A percentile compares a stretch with the other conserved stretches of the same genome.
phyloP scores from a whole-genome alignment of 2,888 invertebrate genomes.

The Elegia similella region DNA sequence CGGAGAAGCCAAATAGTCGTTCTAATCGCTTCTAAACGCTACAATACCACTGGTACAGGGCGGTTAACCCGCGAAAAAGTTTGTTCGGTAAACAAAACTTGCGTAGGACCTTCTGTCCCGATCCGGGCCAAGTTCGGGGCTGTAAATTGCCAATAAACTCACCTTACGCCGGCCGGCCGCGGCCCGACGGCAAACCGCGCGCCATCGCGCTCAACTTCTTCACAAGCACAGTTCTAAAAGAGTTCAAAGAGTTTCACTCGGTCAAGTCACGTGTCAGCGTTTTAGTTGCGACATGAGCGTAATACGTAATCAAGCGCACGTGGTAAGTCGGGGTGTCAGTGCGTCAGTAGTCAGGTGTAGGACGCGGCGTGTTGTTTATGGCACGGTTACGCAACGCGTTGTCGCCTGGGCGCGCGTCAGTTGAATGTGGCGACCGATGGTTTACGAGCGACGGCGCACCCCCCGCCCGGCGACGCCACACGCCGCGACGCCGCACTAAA shows the following conservation, averaged over 20 bases:
- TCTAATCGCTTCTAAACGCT: slow-evolving; percentile 44
- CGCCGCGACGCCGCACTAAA: slow-evolving; percentile 81
- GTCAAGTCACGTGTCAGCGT: slow-evolving; percentile 77
- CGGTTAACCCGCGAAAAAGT: slow-evolving; percentile 60
- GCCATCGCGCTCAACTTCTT: slow-evolving; percentile 72
- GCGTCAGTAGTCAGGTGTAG: slow-evolving; percentile 55
- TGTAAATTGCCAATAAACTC: slow-evolving; percentile 79
- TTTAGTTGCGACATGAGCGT: slow-evolving; percentile 74
- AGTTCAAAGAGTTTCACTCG: slow-evolving; percentile 68
- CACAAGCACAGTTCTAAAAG: slow-evolving; percentile 74
- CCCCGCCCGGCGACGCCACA: slow-evolving; percentile 69
- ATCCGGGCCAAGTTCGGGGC: slow-evolving; percentile 58
- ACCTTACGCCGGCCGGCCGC: slow-evolving; percentile 75
- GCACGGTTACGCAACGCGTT: slow-evolving; percentile 81
- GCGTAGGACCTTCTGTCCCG: slow-evolving; percentile 54
- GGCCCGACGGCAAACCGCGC: slow-evolving; percentile 72
- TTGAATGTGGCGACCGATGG: slow-evolving; percentile 79
- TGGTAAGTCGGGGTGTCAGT: slow-evolving; percentile 51
- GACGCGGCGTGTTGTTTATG: slow-evolving; percentile 77
- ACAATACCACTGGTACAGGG: slow-evolving; percentile 30
- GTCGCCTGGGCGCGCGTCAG: slow-evolving; percentile 80
- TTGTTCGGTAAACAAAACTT: slow-evolving; percentile 62
- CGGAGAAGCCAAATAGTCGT: slow-evolving; percentile 31
- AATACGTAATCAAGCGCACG: slow-evolving; percentile 76
- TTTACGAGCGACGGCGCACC: slow-evolving; percentile 78